These are phyloP conservation scores for Psittacula cyanocephala DNA, from an alignment of 2,113 vertebrate genomes.

Conservation along the genomic window DNA sequence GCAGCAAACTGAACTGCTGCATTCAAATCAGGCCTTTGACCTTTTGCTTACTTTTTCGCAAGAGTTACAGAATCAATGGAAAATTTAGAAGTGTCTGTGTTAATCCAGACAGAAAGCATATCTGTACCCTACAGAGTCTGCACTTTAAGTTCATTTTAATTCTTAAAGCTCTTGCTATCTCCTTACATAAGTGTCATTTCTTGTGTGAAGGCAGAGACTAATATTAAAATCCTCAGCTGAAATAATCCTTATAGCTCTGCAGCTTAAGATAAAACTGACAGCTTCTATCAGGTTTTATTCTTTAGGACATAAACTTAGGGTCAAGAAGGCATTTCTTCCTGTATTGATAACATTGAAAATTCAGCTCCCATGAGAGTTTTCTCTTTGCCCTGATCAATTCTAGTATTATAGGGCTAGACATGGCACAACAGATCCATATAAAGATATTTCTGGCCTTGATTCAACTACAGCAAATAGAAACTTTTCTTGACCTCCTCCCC, in stretches of 20 bases:
- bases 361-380: neutral
- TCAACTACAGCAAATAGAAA: neutral
- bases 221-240: constrained; percentile 41
- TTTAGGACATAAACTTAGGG: constrained; percentile 24
- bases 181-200: constrained; percentile 35
- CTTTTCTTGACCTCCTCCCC: neutral
- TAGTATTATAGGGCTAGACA: neutral
- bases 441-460: neutral
- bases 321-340: constrained; percentile 20
- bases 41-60: neutral
- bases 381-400: neutral
- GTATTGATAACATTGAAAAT: neutral
- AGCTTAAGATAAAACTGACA: constrained; percentile 59
- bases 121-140: neutral
- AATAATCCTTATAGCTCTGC: constrained; percentile 44
- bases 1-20: neutral
- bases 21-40: neutral
- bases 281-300: constrained; percentile 36
- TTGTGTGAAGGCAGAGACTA: constrained; percentile 10
- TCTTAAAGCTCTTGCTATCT: constrained; percentile 30
- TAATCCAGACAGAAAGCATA: neutral
- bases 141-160: neutral
- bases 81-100: neutral
- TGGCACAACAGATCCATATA: neutral
- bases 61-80: neutral